Base-by-base conservation (phyloP, 2,113 vertebrate species). In the Corydoras sp. region DNA sequence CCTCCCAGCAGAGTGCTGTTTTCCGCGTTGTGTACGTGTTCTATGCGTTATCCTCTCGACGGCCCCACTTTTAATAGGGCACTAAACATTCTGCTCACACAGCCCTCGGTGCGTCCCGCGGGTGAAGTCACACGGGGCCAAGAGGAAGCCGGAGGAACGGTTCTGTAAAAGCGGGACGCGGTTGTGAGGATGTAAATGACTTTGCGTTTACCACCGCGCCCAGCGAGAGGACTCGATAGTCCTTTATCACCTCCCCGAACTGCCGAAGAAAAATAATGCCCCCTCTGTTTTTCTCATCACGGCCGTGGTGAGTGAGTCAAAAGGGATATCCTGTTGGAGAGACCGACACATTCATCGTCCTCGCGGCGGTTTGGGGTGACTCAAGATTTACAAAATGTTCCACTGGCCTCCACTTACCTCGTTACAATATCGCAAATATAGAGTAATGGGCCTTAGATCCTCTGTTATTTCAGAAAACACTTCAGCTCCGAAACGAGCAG, bases 211-310 rank as follows among this genome's bases (percentile, higher is more conserved):
- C 51, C 3, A 56, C 78, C 72, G 65, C 75, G 66, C 73, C 79
- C 80, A 78, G 82, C 61, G 83, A 84, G 84, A 85, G 75, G 80
- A 90, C 91, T 91, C 92, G 85, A 90, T 88, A 92, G 89, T 87
- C 89, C 91, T 94, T 89, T 89, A 94, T 93, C 92, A 93, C 94
- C 91, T 93, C 88, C 88, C 89, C 83, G 86, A 91, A 82, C 92
- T 90, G 90, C 90, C 91, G 91, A 92, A 90, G 87, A 93, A 93
- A 90, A 90, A 90, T 90, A 92, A 92, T 90, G 89, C 86, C 82
- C 86, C 83, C 85, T 94, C 94, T 98, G 96, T 93, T 97, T 94
- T 94, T 90, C 92, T 94, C 95, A 95, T 98, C 92, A 95, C 88
- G 82, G 89, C 92, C 88, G 87, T 90, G 90, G 92, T 85, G 90